Percentiles rank a stretch among this genome's conserved stretches.
Conservation (phyloP, 1,140 invertebrate species). For the Elymnias hypermnestra region DNA sequence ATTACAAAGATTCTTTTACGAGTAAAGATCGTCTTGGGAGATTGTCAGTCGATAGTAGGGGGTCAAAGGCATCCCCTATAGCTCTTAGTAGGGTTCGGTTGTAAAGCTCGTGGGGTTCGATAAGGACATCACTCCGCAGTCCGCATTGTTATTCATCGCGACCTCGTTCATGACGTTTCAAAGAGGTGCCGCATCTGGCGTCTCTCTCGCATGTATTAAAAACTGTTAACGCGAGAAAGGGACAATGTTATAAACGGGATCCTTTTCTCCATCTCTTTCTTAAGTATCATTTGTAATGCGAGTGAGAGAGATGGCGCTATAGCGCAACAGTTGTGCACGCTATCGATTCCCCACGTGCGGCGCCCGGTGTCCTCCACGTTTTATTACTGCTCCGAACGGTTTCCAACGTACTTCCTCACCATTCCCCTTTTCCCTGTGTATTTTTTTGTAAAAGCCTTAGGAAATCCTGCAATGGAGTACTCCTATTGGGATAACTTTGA, state of each 20-base stretch:
- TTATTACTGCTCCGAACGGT: neutral
- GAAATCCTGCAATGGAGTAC: slow-evolving; percentile 5
- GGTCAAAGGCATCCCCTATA: neutral
- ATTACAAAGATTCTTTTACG: too few species aligned
- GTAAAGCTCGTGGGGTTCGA: slow-evolving; percentile 7
- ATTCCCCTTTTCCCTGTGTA: slow-evolving; percentile 3
- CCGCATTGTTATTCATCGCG: slow-evolving; percentile 72
- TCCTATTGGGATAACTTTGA: slow-evolving; percentile 2
- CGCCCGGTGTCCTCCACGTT: slow-evolving; percentile 28
- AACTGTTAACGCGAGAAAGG: slow-evolving; percentile 13
- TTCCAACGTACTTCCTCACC: neutral
- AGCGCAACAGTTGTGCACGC: slow-evolving; percentile 66
- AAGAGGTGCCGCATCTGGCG: slow-evolving; percentile 60
- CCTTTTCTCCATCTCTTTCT: slow-evolving; percentile 34
- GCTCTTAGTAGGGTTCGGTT: neutral
- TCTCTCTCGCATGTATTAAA: slow-evolving; percentile 20
- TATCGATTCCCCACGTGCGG: slow-evolving; percentile 60
- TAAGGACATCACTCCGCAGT: slow-evolving; percentile 67
- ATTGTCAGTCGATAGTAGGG: neutral
- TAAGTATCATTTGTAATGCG: slow-evolving; percentile 8
- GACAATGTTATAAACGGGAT: slow-evolving; percentile 39
- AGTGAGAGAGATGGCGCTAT: slow-evolving; percentile 33
- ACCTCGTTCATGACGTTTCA: slow-evolving; percentile 66
- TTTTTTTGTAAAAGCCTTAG: neutral
- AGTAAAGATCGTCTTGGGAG: neutral